A percentile compares a stretch with the other conserved stretches of the same genome.
phyloP scores from a whole-genome alignment of 1,140 invertebrate species.

The Listronotus bonariensis region DNA sequence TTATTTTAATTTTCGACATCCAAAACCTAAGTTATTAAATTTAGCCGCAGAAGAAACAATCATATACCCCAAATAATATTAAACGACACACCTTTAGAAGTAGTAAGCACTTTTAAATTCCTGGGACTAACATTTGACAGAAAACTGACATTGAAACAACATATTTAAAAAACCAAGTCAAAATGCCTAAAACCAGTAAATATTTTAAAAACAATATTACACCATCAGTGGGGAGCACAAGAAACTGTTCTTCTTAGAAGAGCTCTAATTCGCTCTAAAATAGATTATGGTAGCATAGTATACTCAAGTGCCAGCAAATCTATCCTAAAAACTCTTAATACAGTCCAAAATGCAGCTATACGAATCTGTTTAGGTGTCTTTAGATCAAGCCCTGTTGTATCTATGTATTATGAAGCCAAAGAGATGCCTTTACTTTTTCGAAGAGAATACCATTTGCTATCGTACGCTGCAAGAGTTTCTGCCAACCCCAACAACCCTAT shows the following conservation, averaged over 20 bases:
- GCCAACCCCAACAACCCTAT: conserved; percentile 10
- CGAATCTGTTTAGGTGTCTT: conserved; percentile 11
- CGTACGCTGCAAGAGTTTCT: conserved; percentile 13
- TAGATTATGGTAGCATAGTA: conserved; percentile 18
- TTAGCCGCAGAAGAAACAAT: no score
- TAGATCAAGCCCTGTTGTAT: conserved; percentile 11
- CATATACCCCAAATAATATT: no score
- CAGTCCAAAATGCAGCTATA: neutral
- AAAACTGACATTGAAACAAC: neutral
- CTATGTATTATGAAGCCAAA: neutral
- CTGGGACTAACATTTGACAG: conserved; percentile 1
- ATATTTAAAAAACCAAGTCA: neutral
- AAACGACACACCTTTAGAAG: no score
- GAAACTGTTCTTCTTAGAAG: conserved; percentile 12
- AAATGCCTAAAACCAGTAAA: neutral
- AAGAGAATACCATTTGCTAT: conserved; percentile 3
- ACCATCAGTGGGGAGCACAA: conserved; percentile 13
- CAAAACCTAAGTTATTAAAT: no score
- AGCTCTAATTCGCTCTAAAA: conserved; percentile 16
- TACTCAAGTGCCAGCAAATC: conserved; percentile 5
- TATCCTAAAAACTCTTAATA: conserved; percentile 4
- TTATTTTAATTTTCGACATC: no score
- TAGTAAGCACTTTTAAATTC: no score
- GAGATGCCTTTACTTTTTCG: conserved; percentile 5
- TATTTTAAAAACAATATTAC: conserved; percentile 1